Base-by-base conservation (phyloP, 2,888 invertebrate species). In the Tetheella fluctuosa region DNA sequence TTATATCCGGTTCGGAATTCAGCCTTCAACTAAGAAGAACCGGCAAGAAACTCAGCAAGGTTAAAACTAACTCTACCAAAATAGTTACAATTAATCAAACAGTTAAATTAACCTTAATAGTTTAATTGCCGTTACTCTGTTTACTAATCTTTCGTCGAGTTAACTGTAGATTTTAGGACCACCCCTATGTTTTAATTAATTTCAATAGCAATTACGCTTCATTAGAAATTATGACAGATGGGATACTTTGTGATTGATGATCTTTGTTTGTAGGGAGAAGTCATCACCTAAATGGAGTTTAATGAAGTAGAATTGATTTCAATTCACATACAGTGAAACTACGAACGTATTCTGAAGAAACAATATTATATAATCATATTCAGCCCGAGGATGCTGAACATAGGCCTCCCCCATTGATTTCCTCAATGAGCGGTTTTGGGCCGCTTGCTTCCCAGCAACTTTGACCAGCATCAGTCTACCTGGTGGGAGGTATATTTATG, bases 111-210 rank as follows among this genome's bases (percentile, higher is more conserved):
- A 70, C 64, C 64, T 61, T 60, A 68, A 69, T 68, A 69, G 71
- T 67, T 62, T 68, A 73, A 77, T 72, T 59, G 60, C 59, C 37
- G 39, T 63, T 56, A 61, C 61, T 52, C 25, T 58, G 10, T 52
- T 48, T 48, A 48, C 48, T 48, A 10, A n/a, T 42, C 42, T 20
- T 20, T 48, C 17, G 48, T 48, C 48, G 39, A 52, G 23, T 54
- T 8, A 17, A 54, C n/a, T 0, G n/a, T 20, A 25, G 61, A 62
- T 58, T 67, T 58, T 60, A 69, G 73, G 73, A 60, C 74, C 77
- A 72, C 86, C 86, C 86, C 83, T 79, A 85, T 85, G 72, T 61
- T 61, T 52, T 66, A 80, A 84, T 84, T 79, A 82, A 80, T 76
- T 76, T 60, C 58, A 66, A 74, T 70, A 67, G 70, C 76, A 71